Percentiles rank a stretch among this genome's conserved stretches.
phyloP scores from a whole-genome alignment of 1,140 invertebrate genomes.

The Trinorchestia longiramus region DNA sequence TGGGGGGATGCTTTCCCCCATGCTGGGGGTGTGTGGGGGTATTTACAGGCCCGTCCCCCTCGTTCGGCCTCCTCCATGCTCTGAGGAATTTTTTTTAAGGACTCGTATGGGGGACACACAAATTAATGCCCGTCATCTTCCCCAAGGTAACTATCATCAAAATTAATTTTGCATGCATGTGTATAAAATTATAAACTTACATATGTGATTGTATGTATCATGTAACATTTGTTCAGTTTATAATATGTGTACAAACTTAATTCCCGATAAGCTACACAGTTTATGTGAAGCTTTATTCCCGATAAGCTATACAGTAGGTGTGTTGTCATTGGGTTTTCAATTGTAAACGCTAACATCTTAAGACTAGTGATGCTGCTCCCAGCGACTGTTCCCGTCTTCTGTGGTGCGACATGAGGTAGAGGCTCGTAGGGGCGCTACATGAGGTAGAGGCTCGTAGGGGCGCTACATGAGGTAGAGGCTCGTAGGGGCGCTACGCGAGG shows the following conservation, averaged over 20 bases:
- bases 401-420: no score
- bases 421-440: no score
- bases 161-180: no score
- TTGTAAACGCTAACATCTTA: no score
- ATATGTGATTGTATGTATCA: not conserved
- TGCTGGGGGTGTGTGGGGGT: slow-evolving; percentile 10
- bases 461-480: no score
- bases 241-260: not conserved
- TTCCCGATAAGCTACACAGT: not conserved
- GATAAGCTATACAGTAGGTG: no score
- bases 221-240: not conserved
- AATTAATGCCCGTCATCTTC: not conserved
- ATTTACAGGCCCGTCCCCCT: not conserved
- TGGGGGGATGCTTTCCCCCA: not conserved
- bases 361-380: no score
- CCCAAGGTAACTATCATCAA: not conserved
- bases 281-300: no score
- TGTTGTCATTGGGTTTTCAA: no score
- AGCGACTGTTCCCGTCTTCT: no score
- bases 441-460: no score
- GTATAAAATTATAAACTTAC: not conserved
- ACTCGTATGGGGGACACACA: not conserved
- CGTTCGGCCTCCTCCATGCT: not conserved
- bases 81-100: not conserved
- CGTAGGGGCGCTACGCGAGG: no score